These are phyloP conservation scores for Thripadectes ignobilis DNA, from an alignment of 2,797 vertebrate species.

Conservation along the genomic window DNA sequence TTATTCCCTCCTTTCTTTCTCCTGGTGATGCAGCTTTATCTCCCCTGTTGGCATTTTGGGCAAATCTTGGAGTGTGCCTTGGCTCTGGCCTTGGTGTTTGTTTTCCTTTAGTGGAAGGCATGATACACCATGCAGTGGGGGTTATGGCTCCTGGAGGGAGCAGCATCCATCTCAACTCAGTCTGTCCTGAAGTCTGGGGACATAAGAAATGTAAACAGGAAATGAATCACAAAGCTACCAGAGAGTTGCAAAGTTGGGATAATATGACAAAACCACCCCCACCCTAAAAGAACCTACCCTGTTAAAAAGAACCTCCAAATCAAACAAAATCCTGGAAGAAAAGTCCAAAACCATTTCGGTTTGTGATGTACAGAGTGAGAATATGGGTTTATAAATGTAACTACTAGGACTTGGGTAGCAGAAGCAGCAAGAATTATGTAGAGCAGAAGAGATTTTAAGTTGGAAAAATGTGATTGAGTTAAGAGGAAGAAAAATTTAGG, in stretches of 20 bases:
- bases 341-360: neutral
- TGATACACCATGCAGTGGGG: neutral
- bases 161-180: accelerated
- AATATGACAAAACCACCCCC: neutral
- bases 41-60: accelerated
- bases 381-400: neutral
- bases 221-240: neutral
- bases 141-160: neutral
- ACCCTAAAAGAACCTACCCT: neutral
- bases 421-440: constrained; percentile 20
- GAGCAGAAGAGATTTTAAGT: constrained; percentile 52
- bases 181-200: neutral
- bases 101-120: neutral
- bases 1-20: neutral
- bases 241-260: neutral
- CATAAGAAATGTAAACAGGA: neutral
- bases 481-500: constrained; percentile 62
- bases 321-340: neutral
- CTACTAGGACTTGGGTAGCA: neutral
- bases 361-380: neutral
- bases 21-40: accelerated
- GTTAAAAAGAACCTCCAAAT: neutral
- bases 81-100: neutral
- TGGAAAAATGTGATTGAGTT: constrained; percentile 45
- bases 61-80: neutral